These are phyloP conservation scores for Ptychochromis oligacanthus DNA, from an alignment of 2,113 vertebrate species.

Conservation along the genomic window DNA sequence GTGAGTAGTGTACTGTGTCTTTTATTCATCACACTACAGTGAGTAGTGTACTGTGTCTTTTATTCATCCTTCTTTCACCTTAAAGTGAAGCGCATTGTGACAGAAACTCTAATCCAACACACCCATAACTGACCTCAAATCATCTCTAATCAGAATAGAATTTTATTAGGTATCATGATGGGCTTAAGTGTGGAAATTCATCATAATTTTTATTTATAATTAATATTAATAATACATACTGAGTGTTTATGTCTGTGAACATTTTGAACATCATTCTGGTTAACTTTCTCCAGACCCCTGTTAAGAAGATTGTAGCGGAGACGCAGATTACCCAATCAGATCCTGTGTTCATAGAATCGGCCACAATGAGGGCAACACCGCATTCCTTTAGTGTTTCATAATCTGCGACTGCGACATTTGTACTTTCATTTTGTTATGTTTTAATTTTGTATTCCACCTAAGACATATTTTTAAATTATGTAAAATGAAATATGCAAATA, in stretches of 20 bases:
- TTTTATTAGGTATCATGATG: background rate
- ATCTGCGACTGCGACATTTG: conserved; percentile 13
- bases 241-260: conserved; percentile 50
- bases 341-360: conserved; percentile 55
- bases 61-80: background rate
- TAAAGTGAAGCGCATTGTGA: background rate
- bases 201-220: no score
- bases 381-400: conserved; percentile 49
- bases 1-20: background rate
- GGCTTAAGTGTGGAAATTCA: conserved; percentile 43
- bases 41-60: background rate
- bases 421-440: background rate
- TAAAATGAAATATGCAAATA: no score
- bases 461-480: no score
- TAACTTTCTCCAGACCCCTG: conserved; percentile 32
- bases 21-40: background rate
- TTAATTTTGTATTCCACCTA: background rate
- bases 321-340: conserved; percentile 62
- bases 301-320: conserved; percentile 42
- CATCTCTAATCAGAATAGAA: background rate
- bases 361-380: conserved; percentile 49
- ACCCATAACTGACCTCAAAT: background rate
- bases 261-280: conserved; percentile 37
- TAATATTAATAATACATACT: conserved; percentile 28
- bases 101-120: background rate